Base-by-base conservation (phyloP, 2,113 vertebrate genomes). In the Eonycteris spelaea region DNA sequence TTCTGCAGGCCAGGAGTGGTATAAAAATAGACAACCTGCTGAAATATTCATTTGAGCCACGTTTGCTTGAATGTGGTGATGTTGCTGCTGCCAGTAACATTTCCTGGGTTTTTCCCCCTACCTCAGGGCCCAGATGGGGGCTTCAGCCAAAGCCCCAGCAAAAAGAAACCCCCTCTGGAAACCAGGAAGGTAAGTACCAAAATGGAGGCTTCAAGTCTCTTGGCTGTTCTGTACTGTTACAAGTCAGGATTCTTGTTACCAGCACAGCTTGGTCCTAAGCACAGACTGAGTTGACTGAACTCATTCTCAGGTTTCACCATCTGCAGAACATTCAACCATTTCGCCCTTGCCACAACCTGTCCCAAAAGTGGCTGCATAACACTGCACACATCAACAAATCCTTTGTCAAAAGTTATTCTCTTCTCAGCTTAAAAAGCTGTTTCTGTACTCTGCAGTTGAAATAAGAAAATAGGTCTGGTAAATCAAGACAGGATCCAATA, bases 31-130 rank as follows among this genome's bases (percentile, higher is more conserved):
- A 94, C 63, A 95, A 68, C 77, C 71, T 96, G 94, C 96, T 98
- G 88, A 98, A 97, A 98, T 97, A 97, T 95, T 97, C 97, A 97
- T 97, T 84, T 86, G 78, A 80, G 80, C 73, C 70, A 43, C 65
- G 14, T 97, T 96, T 95, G 94, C 86, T 95, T 97, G 91, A 95
- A 96, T 86, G 94, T 95, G 73, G 90, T 80, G 82, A 95, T 97
- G 86, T 86, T 95, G 94, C 90, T 6, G 28, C 82, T 70, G 91
- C 82, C 85, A 93, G 40, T 97, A 90, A 97, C 74, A 74, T 90
- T 96, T 95, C 55, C 93, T 94, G 93, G 94, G 79, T 84, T 97
- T 94, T 85, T 90, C 21, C 43, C 67, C 51, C 95, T n/a, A 51
- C 65, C 48, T 35, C 86, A 98, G 97, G 73, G 57, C 73, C 88